phyloP scores from a whole-genome alignment of 2,888 invertebrate species.

The Phorcus lineatus region DNA sequence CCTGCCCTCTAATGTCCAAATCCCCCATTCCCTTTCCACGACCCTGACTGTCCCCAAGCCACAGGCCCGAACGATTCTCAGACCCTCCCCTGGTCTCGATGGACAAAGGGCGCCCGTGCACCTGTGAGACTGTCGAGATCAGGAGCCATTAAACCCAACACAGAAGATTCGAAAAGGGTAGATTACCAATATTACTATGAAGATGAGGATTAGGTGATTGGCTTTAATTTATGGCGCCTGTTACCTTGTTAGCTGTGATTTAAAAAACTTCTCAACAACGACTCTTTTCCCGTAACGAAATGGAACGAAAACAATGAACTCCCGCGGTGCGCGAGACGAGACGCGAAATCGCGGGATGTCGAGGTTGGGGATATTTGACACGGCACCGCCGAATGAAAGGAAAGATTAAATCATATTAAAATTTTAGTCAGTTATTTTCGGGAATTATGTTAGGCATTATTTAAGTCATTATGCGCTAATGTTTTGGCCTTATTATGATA shows the following conservation, averaged over 20 bases:
- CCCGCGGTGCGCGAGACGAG: not conserved
- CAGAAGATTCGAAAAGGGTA: not conserved
- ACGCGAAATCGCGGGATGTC: not conserved
- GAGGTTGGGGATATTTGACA: not conserved
- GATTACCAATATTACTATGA: constrained; percentile 1
- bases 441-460: not conserved
- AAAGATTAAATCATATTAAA: constrained; percentile 7
- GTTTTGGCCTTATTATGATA: not conserved
- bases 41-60: not conserved
- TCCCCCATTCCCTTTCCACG: not conserved
- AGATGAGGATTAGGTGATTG: constrained; percentile 10
- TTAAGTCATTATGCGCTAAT: not conserved
- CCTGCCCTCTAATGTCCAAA: not conserved
- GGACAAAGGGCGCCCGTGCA: not conserved
- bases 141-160: not conserved
- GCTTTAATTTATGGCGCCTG: constrained; percentile 3
- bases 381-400: not conserved
- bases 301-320: constrained; percentile 1
- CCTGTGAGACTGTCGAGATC: not conserved
- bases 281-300: not conserved
- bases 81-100: not conserved
- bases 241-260: constrained; percentile 3
- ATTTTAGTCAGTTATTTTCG: not conserved
- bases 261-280: not conserved
- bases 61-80: not conserved